Evolutionary conservation across 23 tunicate species (phyloP), one percentile per base, ranked within the genome.

Genomic region (Oikopleura dioica): DNA sequence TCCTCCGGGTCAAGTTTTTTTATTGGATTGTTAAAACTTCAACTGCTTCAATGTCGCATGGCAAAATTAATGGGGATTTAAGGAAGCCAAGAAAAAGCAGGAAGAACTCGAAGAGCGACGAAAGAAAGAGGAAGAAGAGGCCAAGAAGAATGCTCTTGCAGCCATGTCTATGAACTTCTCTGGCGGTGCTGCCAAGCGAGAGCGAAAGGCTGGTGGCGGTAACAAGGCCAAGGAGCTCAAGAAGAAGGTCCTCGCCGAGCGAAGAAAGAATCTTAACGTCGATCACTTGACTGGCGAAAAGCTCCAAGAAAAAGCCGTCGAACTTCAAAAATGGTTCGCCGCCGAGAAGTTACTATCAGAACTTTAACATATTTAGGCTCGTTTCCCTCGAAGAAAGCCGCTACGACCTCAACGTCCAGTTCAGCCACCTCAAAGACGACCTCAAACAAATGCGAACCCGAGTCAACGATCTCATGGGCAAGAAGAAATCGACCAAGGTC

Each of bases 401-500:
- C 16, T 63, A 16, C 72, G 72, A 63, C 26, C 33, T 21, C 29
- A 28, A 23, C 33, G 4, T 16, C 33, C 72, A 31, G 5, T 31
- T 12, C 33, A 31, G 26, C 72, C 30, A 24, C 5, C 4, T 31
- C 72, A 63, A 63, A 28, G 72, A 63, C 33, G 72, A 63, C 29
- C 33, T 63, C 32, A 63, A 63, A 28, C 32, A 23, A 2, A 24
- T 63, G 33, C 72, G 72, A 63, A 63, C 29, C 26, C 72, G 72
- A 63, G 72, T 63, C 26, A 63, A 63, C 72, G 72, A 63, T 63
- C 72, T 63, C 33, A 63, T 63, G 72, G 72, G 32, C 33, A 63
- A 63, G 72, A 63, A 63, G 33, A 23, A 63, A 28, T 12, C 72
- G 30, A 63, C 29, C 4, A 63, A 63, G 26, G 72, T 63, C 32